Evolutionary conservation across 1,140 invertebrate genomes (phyloP).

Genomic region (Zaprionus gabonicus): DNA sequence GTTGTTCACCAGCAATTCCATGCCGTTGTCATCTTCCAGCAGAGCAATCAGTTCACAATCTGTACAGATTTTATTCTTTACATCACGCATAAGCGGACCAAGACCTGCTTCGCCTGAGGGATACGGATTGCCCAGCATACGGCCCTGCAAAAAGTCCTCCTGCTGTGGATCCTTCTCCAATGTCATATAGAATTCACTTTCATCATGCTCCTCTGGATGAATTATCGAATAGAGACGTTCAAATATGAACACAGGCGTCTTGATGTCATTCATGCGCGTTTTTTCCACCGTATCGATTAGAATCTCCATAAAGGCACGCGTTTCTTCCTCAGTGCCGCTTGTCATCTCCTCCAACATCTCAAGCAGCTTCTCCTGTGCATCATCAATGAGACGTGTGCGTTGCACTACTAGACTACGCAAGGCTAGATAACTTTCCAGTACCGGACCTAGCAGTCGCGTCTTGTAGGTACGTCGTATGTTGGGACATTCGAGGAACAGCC

Average conservation of each 20-base stretch:
- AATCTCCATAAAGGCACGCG: conserved; percentile 98
- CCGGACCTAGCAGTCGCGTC: conserved; percentile 92
- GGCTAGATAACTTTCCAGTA: conserved; percentile 97
- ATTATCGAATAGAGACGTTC: conserved; percentile 98
- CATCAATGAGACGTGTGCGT: conserved; percentile 96
- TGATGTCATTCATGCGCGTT: conserved; percentile 95
- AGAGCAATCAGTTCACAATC: conserved; percentile 98
- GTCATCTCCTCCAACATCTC: conserved; percentile 98
- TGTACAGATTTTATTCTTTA: conserved; percentile 99
- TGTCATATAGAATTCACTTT: conserved; percentile 97
- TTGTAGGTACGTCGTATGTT: conserved; percentile 95
- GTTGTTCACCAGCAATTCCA: conserved; percentile 99
- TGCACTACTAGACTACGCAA: conserved; percentile 96
- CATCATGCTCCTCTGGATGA: conserved; percentile 98
- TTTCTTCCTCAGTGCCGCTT: conserved; percentile 97
- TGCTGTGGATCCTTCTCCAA: conserved; percentile 99
- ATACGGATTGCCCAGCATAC: conserved; percentile 99
- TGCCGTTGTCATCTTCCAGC: conserved; percentile 98
- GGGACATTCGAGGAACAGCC: conserved; percentile 92
- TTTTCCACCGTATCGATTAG: conserved; percentile 98
- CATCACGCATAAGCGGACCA: conserved; percentile 98
- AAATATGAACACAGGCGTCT: conserved; percentile 98
- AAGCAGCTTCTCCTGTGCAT: conserved; percentile 97
- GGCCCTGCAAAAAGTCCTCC: conserved; percentile 98
- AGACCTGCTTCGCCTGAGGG: conserved; percentile 96